Conservation (phyloP, 2,113 vertebrate species). For the Tupaia tana region DNA sequence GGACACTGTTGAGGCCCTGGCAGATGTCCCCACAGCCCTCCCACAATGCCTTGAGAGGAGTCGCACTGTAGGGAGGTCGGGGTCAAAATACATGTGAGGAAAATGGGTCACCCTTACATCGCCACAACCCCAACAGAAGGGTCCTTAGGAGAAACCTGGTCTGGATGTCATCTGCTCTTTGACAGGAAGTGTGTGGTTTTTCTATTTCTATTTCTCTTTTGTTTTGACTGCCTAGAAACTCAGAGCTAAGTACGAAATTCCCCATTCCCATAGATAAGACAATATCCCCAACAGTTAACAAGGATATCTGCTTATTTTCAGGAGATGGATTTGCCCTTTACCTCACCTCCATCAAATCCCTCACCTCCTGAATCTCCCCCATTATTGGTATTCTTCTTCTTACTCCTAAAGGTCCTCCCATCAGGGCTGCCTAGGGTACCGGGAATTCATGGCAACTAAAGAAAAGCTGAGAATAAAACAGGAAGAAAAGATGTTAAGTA, state of each 20-base stretch:
- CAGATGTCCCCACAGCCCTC: not conserved
- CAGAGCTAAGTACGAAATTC: constrained; percentile 18
- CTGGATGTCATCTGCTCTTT: not conserved
- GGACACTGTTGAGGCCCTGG: rapidly evolving
- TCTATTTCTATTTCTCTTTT: constrained; percentile 16
- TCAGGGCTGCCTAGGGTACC: not conserved
- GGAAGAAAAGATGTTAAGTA: constrained; percentile 18
- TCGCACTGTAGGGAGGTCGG: not conserved
- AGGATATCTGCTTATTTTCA: not conserved
- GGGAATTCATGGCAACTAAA: not conserved
- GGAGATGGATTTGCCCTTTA: not conserved
- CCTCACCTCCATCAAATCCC: not conserved
- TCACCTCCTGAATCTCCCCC: not conserved
- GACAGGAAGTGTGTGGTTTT: not conserved
- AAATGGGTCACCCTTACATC: not conserved
- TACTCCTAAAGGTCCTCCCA: not conserved
- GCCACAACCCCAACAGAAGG: rapidly evolving
- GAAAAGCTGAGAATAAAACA: constrained; percentile 23
- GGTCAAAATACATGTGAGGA: not conserved
- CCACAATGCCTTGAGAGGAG: no score
- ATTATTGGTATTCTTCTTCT: not conserved
- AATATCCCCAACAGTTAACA: not conserved
- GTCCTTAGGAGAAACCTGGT: not conserved
- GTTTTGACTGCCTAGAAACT: constrained; percentile 55
- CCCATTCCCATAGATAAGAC: constrained; percentile 15